Evolutionary conservation across 2,113 vertebrate genomes (phyloP).

Genomic region (chimpanzee (Pan troglodytes)): NHGRI_mPanTro3-v2.1_pri NC_072411.2:58644001-58644500

Average conservation of each 20-base stretch:
- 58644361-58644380: neutral
- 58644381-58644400: neutral
- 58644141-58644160: neutral
- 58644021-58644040: neutral
- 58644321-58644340: neutral
- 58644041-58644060: neutral
- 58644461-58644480: constrained; percentile 40
- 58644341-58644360: constrained; percentile 1
- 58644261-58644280: constrained; percentile 22
- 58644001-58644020: neutral
- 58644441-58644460: constrained; percentile 53
- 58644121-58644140: neutral
- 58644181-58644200: neutral
- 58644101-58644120: neutral
- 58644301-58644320: neutral
- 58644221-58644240: neutral
- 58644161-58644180: neutral
- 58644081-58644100: neutral
- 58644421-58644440: neutral
- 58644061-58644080: neutral
- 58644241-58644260: neutral
- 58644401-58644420: constrained; percentile 53
- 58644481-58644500: constrained; percentile 50
- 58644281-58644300: neutral
- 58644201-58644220: neutral